Conservation (phyloP, 64 coral and sea anemone genomes). For the Trachythela sp. region DNA sequence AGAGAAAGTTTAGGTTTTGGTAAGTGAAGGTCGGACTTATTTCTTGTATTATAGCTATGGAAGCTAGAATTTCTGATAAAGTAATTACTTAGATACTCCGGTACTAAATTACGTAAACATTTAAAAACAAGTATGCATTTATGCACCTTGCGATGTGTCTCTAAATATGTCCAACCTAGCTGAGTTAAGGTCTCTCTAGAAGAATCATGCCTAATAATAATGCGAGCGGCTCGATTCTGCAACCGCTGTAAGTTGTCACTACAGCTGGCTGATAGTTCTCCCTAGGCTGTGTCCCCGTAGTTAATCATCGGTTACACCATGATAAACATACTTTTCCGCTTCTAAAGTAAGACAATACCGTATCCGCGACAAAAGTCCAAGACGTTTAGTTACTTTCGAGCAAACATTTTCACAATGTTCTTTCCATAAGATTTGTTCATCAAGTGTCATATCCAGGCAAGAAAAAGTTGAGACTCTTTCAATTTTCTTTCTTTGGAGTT, state of each 20-base stretch:
- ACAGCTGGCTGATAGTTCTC: slow-evolving; percentile 25
- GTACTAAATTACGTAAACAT: slow-evolving; percentile 25
- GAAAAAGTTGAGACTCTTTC: slow-evolving; percentile 14
- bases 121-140: slow-evolving; percentile 31
- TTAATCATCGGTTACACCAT: not conserved
- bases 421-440: slow-evolving; percentile 49
- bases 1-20: not conserved
- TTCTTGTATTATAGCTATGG: slow-evolving; percentile 23
- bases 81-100: too few relatives aligned
- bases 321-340: slow-evolving; percentile 45
- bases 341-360: slow-evolving; percentile 43
- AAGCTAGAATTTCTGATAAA: not conserved
- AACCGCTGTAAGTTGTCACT: slow-evolving; percentile 14
- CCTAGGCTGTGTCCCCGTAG: not conserved
- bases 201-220: slow-evolving; percentile 15
- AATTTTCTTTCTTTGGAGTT: slow-evolving; percentile 24
- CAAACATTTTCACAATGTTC: slow-evolving; percentile 30
- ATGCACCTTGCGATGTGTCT: not conserved
- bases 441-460: too few relatives aligned
- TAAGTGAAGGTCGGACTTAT: not conserved
- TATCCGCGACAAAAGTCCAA: slow-evolving; percentile 41
- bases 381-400: slow-evolving; percentile 45
- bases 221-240: slow-evolving; percentile 30
- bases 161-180: not conserved
- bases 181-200: not conserved